Evolutionary conservation across 2,797 vertebrate species (phyloP), one percentile per base, ranked within the genome.

Genomic region (Xenops minutus): DNA sequence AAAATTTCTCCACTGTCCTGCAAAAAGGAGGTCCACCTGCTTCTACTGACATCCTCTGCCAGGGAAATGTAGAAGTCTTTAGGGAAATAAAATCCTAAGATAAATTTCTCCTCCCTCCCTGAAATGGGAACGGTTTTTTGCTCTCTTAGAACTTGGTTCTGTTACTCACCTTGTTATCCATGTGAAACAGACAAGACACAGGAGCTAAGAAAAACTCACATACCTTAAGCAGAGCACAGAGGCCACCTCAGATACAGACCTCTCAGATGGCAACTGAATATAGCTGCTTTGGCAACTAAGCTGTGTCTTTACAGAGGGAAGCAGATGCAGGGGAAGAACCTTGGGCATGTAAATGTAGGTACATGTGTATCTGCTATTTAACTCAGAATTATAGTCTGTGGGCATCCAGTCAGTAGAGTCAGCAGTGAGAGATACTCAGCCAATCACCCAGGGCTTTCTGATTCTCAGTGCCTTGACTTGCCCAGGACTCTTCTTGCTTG

Each of bases 281-380:
- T 55, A 36, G 43, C 21, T 49, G 14, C 37, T 72, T 41, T 41
- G 32, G 16, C 18, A 46, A 7, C 6, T 56, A 29, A 68, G 30
- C 14, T 4, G 10, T 2, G 0, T 24, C 10, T n/a, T 68, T 41
- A 56, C 8, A 85, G 39, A 73, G 21, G 9, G 12, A 69, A 51
- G 37, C 2, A 76, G 73, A 39, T 32, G 21, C 22, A 46, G 55
- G 30, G 24, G 7, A 79, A 34, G 9, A 39, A 46, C 5, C 5
- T 64, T 39, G 8, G 3, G 1, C 55, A 14, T 17, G 7, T 30
- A 0, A 24, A 2, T 16, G 7, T 29, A 43, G 10, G 34, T 32
- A 55, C 16, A 8, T 39, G 7, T 20, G 4, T 9, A 34, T 68
- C 23, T 3, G 5, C 10, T 58, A 10, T 20, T 12, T 63, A 32